phyloP scores from a whole-genome alignment of 35 echinoderm and acorn worm species.

The Heliocidaris erythrogramma region DNA sequence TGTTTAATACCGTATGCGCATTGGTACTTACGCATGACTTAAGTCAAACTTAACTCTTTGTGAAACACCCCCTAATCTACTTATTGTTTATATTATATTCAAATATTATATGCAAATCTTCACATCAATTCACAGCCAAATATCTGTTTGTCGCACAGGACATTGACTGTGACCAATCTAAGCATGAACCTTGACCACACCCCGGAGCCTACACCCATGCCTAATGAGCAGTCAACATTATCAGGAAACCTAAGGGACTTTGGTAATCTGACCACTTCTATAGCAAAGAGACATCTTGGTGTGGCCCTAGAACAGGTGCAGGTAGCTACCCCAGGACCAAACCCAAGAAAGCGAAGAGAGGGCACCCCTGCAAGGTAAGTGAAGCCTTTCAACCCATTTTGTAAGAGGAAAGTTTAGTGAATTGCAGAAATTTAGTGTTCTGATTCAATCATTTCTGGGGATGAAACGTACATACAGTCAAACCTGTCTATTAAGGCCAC shows the following conservation, averaged over 20 bases:
- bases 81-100: no score
- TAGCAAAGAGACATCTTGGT: conserved; percentile 74
- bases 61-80: no score
- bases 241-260: conserved; percentile 1
- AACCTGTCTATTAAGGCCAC: no score
- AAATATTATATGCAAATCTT: no score
- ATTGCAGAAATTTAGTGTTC: no score
- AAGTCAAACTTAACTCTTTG: no score
- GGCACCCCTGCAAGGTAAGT: conserved; percentile 57
- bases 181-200: not conserved
- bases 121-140: not conserved
- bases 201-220: conserved; percentile 50
- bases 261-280: conserved; percentile 35
- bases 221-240: conserved; percentile 25
- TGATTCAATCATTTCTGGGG: not conserved
- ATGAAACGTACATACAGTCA: no score
- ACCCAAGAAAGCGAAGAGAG: conserved; percentile 16
- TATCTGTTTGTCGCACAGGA: conserved; percentile 1
- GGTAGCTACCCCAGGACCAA: conserved; percentile 24
- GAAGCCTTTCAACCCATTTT: not conserved
- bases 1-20: no score
- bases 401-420: not conserved
- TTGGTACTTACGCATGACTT: no score
- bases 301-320: conserved; percentile 51
- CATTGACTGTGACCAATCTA: conserved; percentile 43